Evolutionary conservation across 1,140 invertebrate genomes (phyloP), one percentile per base, ranked within the genome.

Genomic region (Drosophila arizonae): DNA sequence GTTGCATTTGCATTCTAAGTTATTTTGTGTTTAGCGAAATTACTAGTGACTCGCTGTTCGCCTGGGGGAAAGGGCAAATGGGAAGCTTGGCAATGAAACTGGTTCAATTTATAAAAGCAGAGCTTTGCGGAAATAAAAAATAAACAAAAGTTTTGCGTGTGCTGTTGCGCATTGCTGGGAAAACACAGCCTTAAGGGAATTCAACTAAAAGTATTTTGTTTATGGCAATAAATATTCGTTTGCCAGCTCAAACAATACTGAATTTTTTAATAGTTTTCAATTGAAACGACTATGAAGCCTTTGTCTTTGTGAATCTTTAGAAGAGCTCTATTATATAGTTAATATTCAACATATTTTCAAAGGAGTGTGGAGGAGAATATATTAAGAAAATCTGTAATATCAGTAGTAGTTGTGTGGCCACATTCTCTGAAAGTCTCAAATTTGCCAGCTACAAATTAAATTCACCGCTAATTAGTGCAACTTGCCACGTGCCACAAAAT

Each of bases 381-480:
- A 24, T 1, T 24, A 24, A 24, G 21, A 24, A 24, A 24, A 24
- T 24, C 21, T 24, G 21, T 24, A 24, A 24, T 24, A 24, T 24
- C 0, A 2, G 3, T 24, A 24, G 1, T 24, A 24, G 21, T 24
- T 43, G 4, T 43, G 3, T 15, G n/a, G 5, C n/a, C n/a, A 15
- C 3, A n/a, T 15, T 17, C n/a, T 17, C n/a, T 45, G 0, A 10
- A 8, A 8, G 4, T 52, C 26, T 26, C 3, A 50, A 55, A 70
- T 50, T 55, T 63, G 54, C 60, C 36, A 52, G 24, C 48, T 62
- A 36, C 26, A 72, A 76, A 82, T 71, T 69, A 30, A 45, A 66
- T 36, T 79, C 69, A 6, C 33, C 52, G 28, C 48, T 43, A 84
- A 85, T 85, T 84, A 67, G 72, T 52, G 26, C 24, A 54, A 30